Conservation (phyloP, 2,113 vertebrate genomes). For the Pao palembangensis region DNA sequence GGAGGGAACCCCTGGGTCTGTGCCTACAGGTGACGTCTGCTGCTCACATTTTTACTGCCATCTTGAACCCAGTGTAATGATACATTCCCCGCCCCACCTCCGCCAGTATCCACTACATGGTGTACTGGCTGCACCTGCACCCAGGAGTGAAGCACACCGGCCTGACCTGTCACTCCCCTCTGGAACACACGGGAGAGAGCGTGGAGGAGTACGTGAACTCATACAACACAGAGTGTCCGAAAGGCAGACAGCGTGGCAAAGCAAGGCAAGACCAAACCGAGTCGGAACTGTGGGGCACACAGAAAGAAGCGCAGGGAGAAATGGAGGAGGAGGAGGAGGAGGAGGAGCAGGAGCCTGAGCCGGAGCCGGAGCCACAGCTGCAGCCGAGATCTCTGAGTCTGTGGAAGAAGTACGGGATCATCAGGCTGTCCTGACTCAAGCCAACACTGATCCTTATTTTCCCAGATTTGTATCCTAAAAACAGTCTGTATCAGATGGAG, state of each 20-base stretch:
- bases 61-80: too few relatives aligned
- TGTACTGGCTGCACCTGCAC: conserved; percentile 69
- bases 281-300: conserved; percentile 50
- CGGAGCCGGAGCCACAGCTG: conserved; percentile 21
- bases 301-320: conserved; percentile 53
- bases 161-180: conserved; percentile 60
- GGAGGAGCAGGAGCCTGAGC: not conserved
- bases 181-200: conserved; percentile 40
- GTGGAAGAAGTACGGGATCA: conserved; percentile 59
- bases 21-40: conserved; percentile 62
- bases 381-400: conserved; percentile 59
- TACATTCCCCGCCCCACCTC: not conserved
- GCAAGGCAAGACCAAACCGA: conserved; percentile 32
- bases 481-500: conserved; percentile 61
- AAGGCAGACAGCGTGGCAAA: conserved; percentile 41
- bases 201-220: conserved; percentile 57
- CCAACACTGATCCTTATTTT: conserved; percentile 6
- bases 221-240: conserved; percentile 67
- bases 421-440: conserved; percentile 53
- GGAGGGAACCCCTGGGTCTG: conserved; percentile 68
- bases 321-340: conserved; percentile 46
- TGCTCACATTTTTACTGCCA: not conserved
- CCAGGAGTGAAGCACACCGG: conserved; percentile 57
- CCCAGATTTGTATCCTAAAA: conserved; percentile 17
- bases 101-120: conserved; percentile 72